A percentile compares a stretch with the other conserved stretches of the same genome.
Conservation (phyloP, 2,888 invertebrate genomes). For the Thereva unica region DNA sequence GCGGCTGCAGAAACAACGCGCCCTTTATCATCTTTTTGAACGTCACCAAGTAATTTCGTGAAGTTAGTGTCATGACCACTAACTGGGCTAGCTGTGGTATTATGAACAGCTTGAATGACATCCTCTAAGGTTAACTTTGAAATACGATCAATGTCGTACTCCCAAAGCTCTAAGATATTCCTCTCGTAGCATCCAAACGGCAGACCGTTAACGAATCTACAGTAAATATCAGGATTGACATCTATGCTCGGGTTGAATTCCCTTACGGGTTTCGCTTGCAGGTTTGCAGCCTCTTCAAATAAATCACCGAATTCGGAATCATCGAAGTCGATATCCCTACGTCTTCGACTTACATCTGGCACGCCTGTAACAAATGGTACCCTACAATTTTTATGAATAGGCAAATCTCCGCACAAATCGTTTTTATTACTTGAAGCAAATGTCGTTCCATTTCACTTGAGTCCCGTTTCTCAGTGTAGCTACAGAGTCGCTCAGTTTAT, state of each 20-base stretch:
- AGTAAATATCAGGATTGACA: slow-evolving; percentile 65
- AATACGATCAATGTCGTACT: slow-evolving; percentile 63
- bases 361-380: slow-evolving; percentile 38
- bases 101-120: slow-evolving; percentile 63
- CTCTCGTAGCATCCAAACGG: slow-evolving; percentile 65
- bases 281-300: slow-evolving; percentile 37
- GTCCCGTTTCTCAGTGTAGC: slow-evolving; percentile 51
- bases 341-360: neutral
- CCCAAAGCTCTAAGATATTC: slow-evolving; percentile 74
- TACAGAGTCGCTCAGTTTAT: slow-evolving; percentile 58
- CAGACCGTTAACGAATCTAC: slow-evolving; percentile 66
- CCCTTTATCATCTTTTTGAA: slow-evolving; percentile 64
- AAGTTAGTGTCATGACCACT: slow-evolving; percentile 70
- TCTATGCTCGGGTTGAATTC: slow-evolving; percentile 64
- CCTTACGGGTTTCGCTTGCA: slow-evolving; percentile 37
- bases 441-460: slow-evolving; percentile 40
- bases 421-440: slow-evolving; percentile 43
- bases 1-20: slow-evolving; percentile 68
- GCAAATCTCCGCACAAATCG: neutral
- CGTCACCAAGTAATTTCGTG: slow-evolving; percentile 65
- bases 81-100: slow-evolving; percentile 64
- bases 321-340: slow-evolving; percentile 5
- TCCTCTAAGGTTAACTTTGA: slow-evolving; percentile 63
- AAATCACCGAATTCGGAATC: slow-evolving; percentile 34
- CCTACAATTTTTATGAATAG: slow-evolving; percentile 23